phyloP scores from a whole-genome alignment of 2,113 vertebrate genomes.

The Ibidorhyncha struthersii region DNA sequence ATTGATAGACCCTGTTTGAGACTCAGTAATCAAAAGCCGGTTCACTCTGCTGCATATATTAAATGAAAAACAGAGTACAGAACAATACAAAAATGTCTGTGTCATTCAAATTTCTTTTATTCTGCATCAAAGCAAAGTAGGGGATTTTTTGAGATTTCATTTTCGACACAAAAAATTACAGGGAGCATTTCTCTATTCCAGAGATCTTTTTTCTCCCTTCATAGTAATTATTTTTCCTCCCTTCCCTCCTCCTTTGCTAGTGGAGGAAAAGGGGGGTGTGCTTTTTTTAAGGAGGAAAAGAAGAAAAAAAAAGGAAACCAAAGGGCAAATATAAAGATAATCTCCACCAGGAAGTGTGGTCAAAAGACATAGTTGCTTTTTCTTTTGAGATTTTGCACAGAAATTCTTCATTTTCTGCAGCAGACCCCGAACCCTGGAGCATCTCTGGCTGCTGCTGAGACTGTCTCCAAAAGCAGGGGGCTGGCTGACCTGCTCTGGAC shows the following conservation, averaged over 20 bases:
- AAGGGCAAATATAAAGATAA: not conserved
- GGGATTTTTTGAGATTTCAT: not conserved
- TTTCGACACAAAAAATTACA: not conserved
- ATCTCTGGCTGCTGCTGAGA: not conserved
- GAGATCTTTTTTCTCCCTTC: not conserved
- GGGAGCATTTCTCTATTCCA: not conserved
- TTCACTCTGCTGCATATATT: not conserved
- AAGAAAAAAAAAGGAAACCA: not conserved
- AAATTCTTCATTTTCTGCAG: not conserved
- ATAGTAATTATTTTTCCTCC: not conserved
- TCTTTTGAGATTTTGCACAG: not conserved
- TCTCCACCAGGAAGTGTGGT: not conserved
- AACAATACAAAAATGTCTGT: not conserved
- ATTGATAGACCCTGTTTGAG: not conserved
- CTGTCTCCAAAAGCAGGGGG: not conserved
- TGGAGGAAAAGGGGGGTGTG: not conserved
- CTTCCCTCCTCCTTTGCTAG: not conserved
- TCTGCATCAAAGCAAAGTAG: constrained; percentile 11
- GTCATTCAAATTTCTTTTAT: constrained; percentile 7
- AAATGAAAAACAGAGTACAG: not conserved
- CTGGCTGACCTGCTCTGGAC: not conserved
- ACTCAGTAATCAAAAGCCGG: not conserved
- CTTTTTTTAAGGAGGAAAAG: not conserved
- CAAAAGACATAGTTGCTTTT: not conserved
- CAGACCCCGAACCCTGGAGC: not conserved